A percentile compares a stretch with the other conserved stretches of the same genome.
phyloP scores from a whole-genome alignment of 1,140 invertebrate genomes.

The Cydia strobilella region DNA sequence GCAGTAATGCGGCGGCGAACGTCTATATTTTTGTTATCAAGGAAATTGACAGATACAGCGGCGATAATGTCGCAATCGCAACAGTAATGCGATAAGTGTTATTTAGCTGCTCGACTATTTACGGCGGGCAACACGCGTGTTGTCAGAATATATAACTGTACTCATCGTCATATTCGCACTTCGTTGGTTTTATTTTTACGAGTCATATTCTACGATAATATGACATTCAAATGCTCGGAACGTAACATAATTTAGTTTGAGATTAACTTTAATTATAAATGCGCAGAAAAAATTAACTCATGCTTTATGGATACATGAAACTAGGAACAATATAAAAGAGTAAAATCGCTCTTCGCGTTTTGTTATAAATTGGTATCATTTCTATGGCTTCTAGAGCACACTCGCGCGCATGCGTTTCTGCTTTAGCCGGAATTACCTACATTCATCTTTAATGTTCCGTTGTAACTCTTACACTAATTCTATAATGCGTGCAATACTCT shows the following conservation, averaged over 20 bases:
- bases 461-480: slow-evolving; percentile 46
- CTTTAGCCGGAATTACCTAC: slow-evolving; percentile 12
- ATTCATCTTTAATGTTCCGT: slow-evolving; percentile 32
- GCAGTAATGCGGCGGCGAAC: no score
- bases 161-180: slow-evolving; percentile 59
- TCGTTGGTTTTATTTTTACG: slow-evolving; percentile 63
- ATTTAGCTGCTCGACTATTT: slow-evolving; percentile 39
- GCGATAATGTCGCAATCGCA: no score
- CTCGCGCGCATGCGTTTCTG: background rate
- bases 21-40: no score
- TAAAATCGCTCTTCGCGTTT: background rate
- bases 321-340: background rate
- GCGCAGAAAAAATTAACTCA: no score
- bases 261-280: background rate
- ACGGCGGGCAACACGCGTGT: slow-evolving; percentile 56
- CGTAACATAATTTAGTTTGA: background rate
- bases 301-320: no score
- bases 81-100: slow-evolving; percentile 35
- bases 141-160: slow-evolving; percentile 73
- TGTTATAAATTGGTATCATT: background rate
- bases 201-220: slow-evolving; percentile 48
- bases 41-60: no score
- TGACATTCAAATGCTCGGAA: slow-evolving; percentile 37
- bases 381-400: background rate
- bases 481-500: slow-evolving; percentile 55